These are phyloP conservation scores for Pampus argenteus DNA, from an alignment of 2,797 vertebrate genomes.

Conservation along the genomic window DNA sequence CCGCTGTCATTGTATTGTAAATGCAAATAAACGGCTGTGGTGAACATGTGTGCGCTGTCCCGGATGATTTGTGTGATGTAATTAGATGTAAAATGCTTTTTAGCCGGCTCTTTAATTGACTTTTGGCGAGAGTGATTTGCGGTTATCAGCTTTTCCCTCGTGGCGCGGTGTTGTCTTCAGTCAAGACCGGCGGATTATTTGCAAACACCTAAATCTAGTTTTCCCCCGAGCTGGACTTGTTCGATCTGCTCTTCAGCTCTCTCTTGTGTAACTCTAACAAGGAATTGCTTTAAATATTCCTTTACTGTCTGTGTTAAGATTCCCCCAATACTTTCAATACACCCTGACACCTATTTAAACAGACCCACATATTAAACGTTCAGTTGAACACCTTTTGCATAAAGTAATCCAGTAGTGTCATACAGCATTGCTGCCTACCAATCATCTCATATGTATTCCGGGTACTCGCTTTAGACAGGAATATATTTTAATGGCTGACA, in stretches of 20 bases:
- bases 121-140: slow-evolving; percentile 78
- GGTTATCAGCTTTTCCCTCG: slow-evolving; percentile 60
- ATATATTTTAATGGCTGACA: slow-evolving; percentile 80
- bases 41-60: slow-evolving; percentile 73
- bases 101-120: slow-evolving; percentile 82
- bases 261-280: slow-evolving; percentile 37
- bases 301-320: slow-evolving; percentile 47
- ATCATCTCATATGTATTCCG: slow-evolving; percentile 76
- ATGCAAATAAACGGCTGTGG: slow-evolving; percentile 66
- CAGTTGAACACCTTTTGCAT: slow-evolving; percentile 70
- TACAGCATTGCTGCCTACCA: slow-evolving; percentile 71
- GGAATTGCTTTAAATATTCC: slow-evolving; percentile 52
- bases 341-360: slow-evolving; percentile 71
- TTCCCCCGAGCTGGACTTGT: slow-evolving; percentile 45
- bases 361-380: slow-evolving; percentile 67
- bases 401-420: slow-evolving; percentile 70
- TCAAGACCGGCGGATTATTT: slow-evolving; percentile 77
- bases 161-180: slow-evolving; percentile 66
- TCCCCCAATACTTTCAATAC: slow-evolving; percentile 59
- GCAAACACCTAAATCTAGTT: slow-evolving; percentile 75
- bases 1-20: slow-evolving; percentile 65
- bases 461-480: slow-evolving; percentile 65
- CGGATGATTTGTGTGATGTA: slow-evolving; percentile 78
- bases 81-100: slow-evolving; percentile 83
- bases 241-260: slow-evolving; percentile 55